A percentile compares a stretch with the other conserved stretches of the same genome.
These are phyloP conservation scores for Artibeus jamaicensis DNA, from an alignment of 2,797 vertebrate genomes.

Conservation along the genomic window DNA sequence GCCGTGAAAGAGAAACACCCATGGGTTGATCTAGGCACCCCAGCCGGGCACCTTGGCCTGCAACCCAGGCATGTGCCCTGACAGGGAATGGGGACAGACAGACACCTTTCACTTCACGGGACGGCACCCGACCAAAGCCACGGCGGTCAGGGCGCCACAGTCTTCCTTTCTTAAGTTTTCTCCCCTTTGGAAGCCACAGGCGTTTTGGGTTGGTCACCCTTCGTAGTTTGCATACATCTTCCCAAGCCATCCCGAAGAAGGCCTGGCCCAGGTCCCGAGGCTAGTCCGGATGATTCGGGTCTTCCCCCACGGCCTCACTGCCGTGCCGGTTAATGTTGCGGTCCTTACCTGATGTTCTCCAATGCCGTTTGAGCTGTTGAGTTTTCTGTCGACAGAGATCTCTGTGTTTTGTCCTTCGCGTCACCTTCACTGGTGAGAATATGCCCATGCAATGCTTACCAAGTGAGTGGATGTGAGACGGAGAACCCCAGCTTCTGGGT, in stretches of 20 bases:
- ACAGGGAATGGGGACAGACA: background rate
- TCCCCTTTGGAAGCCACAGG: background rate
- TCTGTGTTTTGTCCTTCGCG: background rate
- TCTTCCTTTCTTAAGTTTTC: background rate
- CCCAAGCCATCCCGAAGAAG: background rate
- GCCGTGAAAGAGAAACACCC: background rate
- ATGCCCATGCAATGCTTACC: background rate
- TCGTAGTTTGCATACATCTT: background rate
- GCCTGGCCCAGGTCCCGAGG: background rate
- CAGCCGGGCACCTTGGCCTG: background rate
- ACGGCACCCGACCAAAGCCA: background rate
- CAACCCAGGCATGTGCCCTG: background rate
- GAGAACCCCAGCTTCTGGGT: background rate
- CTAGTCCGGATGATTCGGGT: background rate
- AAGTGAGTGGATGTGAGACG: background rate
- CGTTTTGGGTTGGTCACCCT: background rate
- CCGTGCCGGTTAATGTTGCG: background rate
- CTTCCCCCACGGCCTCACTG: background rate
- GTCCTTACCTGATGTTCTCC: background rate
- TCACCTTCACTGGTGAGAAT: background rate
- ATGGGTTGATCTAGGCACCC: background rate
- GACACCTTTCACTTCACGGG: background rate
- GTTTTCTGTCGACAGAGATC: constrained; percentile 2
- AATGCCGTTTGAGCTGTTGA: background rate
- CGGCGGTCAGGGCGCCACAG: background rate